Base-by-base conservation (phyloP, 2,113 vertebrate genomes). In the Notothenia rossii region DNA sequence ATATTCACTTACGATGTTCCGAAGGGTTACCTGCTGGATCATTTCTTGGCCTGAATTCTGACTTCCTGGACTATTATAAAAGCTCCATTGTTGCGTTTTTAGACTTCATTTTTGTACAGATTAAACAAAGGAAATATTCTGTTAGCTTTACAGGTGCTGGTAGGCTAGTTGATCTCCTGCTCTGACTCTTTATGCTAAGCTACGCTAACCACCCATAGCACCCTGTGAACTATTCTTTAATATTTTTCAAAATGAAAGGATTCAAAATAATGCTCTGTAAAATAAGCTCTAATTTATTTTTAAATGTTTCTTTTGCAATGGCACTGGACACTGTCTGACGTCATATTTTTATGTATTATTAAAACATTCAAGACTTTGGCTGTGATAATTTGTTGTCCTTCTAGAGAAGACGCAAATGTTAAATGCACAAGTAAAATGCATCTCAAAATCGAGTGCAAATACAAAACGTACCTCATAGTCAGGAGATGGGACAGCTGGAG, bases 381-480 rank as follows among this genome's bases (percentile, higher is more conserved):
- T 50, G 17, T 10, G 0, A 15, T 46, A 0, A 62, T 43, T 12
- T 54, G 1, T 5, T 45, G 5, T 75, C 43, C 15, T 8, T 20
- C 2, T 50, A 29, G 29, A 25, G 14, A 50, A 29, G 7, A 45
- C 6, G 36, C 36, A 40, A 40, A 8, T 50, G 3, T 8, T 25
- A 54, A 40, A 48, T 29, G 48, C n/a, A 36, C 48, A 59, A 14
- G 4, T 65, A 64, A 75, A 33, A 56, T 10, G 43, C 40, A 61
- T 15, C 49, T 49, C 51, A 17, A 61, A 63, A 75, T 5, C n/a
- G 3, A 58, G 1, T 7, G 8, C 17, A 15, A 5, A 33, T 9
- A 1, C 1, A 22, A n/a, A 6, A 59, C 74, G 0, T 73, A 95
- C 94, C 87, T 92, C 92, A 68, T 95, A 95, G 43, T 92, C 88